A percentile compares a stretch with the other conserved stretches of the same genome.
These are phyloP conservation scores for Elymnias hypermnestra DNA, from an alignment of 1,140 invertebrate species.

Conservation along the genomic window DNA sequence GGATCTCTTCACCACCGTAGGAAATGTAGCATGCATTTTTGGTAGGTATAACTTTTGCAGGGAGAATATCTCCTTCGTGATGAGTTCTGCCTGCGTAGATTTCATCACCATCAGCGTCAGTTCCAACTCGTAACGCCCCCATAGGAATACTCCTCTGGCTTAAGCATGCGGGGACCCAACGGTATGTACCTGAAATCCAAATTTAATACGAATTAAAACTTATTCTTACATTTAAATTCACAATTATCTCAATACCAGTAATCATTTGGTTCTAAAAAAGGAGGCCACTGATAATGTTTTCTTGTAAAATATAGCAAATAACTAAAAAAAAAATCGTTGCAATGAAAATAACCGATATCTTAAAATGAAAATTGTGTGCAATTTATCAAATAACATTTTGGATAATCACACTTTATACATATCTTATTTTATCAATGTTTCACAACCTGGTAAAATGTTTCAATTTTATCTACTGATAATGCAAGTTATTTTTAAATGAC, in stretches of 20 bases:
- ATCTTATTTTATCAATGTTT: conserved; percentile 15
- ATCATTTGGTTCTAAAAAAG: no score
- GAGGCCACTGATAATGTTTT: no score
- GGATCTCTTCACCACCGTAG: conserved; percentile 79
- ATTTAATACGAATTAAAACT: neutral
- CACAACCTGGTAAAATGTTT: neutral
- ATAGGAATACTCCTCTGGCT: conserved; percentile 65
- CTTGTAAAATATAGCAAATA: no score
- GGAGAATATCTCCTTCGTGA: conserved; percentile 84
- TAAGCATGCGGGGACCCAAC: conserved; percentile 67
- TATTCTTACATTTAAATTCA: no score
- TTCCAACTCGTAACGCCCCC: conserved; percentile 81
- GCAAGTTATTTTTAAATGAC: conserved; percentile 7
- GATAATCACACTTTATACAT: conserved; percentile 7
- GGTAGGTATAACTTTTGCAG: conserved; percentile 85
- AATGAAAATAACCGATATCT: neutral
- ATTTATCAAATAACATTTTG: conserved; percentile 4
- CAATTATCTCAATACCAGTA: no score
- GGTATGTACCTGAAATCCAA: conserved; percentile 58
- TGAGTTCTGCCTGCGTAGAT: conserved; percentile 86
- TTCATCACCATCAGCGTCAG: conserved; percentile 81
- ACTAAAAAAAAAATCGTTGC: no score
- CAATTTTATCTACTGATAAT: conserved; percentile 16
- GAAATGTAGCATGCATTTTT: conserved; percentile 81
- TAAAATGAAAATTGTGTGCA: conserved; percentile 7